Evolutionary conservation across 1,140 invertebrate genomes (phyloP).

Genomic region (Meloidogyne chitwoodi): DNA sequence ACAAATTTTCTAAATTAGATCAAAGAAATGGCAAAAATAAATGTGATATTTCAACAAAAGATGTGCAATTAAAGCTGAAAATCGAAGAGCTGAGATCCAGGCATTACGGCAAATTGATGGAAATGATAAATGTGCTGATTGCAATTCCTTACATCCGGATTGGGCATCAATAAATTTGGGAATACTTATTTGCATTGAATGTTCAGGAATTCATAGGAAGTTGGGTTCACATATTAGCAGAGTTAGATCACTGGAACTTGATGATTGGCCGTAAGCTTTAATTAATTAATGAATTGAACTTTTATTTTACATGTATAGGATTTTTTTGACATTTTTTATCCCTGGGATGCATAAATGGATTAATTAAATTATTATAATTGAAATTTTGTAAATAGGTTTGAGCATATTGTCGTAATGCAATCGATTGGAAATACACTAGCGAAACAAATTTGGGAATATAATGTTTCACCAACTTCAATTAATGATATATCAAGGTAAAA

Average conservation of each 20-base stretch:
- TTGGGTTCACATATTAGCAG: conserved; percentile 91
- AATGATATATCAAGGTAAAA: conserved; percentile 61
- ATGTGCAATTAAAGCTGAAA: conserved; percentile 6
- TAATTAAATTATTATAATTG: too few species aligned
- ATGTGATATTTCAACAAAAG: not conserved
- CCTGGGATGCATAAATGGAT: not conserved
- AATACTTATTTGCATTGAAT: conserved; percentile 92
- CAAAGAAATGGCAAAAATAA: conserved; percentile 15
- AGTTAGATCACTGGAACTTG: conserved; percentile 82
- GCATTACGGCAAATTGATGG: conserved; percentile 69
- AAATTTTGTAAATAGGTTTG: conserved; percentile 71
- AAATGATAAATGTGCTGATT: conserved; percentile 87
- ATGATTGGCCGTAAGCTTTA: conserved; percentile 93
- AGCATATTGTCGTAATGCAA: conserved; percentile 86
- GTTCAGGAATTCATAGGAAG: conserved; percentile 93
- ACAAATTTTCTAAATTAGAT: not conserved
- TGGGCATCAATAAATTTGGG: conserved; percentile 97
- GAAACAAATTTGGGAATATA: conserved; percentile 87
- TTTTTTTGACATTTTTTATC: too few species aligned
- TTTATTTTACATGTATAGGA: too few species aligned
- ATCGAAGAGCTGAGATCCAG: conserved; percentile 30
- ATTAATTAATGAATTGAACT: too few species aligned
- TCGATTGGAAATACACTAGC: conserved; percentile 82
- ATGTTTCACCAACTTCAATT: conserved; percentile 64
- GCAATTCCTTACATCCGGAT: conserved; percentile 85